These are phyloP conservation scores for Argentina silus DNA, from an alignment of 2,797 vertebrate species.

Conservation along the genomic window DNA sequence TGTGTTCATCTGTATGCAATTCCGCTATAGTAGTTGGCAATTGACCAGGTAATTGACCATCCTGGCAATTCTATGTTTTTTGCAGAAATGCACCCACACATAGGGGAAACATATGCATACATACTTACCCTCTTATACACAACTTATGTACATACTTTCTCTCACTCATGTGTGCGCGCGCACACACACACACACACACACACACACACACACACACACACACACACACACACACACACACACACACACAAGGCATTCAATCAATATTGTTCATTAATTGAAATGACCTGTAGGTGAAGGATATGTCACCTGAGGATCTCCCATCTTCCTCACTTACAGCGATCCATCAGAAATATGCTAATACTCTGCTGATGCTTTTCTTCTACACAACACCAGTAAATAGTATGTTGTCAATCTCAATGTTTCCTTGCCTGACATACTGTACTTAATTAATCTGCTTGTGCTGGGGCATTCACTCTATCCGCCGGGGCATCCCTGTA, in stretches of 20 bases:
- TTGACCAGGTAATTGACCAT: constrained; percentile 31
- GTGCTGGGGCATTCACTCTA: constrained; percentile 64
- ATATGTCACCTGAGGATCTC: constrained; percentile 12
- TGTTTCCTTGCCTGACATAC: constrained; percentile 60
- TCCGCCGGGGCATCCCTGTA: constrained; percentile 64
- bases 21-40: background rate
- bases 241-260: background rate
- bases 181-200: background rate
- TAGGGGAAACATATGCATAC: background rate
- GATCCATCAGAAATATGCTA: constrained; percentile 26
- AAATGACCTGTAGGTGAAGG: background rate
- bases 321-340: constrained; percentile 9
- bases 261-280: background rate
- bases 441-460: constrained; percentile 74
- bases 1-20: constrained; percentile 7
- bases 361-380: constrained; percentile 36
- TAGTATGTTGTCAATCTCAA: constrained; percentile 58
- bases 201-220: background rate
- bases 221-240: background rate
- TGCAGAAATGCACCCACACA: constrained; percentile 2
- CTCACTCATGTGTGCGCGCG: background rate
- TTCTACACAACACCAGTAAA: constrained; percentile 55
- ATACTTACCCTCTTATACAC: background rate
- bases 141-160: background rate
- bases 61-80: background rate